Base-by-base conservation (phyloP, 2,797 vertebrate species). In the Dryobates pubescens region DNA sequence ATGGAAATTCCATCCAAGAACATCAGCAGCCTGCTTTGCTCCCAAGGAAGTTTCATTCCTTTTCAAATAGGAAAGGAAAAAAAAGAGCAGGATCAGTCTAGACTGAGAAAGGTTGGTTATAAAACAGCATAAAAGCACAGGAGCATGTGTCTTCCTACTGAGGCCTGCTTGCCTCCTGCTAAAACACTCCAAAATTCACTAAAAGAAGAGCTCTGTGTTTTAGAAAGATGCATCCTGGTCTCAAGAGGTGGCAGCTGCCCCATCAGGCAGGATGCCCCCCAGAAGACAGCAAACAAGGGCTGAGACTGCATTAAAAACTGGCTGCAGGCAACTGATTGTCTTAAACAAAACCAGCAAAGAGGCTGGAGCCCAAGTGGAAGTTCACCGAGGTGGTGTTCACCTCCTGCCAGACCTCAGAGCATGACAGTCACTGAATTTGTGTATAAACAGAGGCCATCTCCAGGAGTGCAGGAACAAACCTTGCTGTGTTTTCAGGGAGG, bases 31-130 rank as follows among this genome's bases (percentile, higher is more conserved):
- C 93, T 91, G 85, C 89, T 92, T 88, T 89, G 89, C 83, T 92
- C 79, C 92, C 70, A 80, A 88, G 84, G 54, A 1, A 70, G 38
- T 88, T 95, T 57, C 34, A 36, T 68, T 73, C 17, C 68, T 82
- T 51, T 43, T 89, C 62, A 53, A 79, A 94, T 94, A 95, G 84
- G 89, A 89, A 92, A 92, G 94, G 38, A 12, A 38, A 38, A 38
- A 38, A 38, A 38, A 12, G 38, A 94, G 87, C 91, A 86, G 43
- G 81, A 91, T 65, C 90, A 84, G 38, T 94, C 90, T 91, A 94
- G 89, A 73, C 93, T 96, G 95, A 92, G 95, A 96, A 96, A 96
- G 76, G 74, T 75, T 70, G 61, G 54, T 91, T 96, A 96, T 86
- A 96, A 96, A 96, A 96, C 19, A 94, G 90, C 92, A 82, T 30